Evolutionary conservation across 37 sponge, comb jelly and placozoan species (phyloP).

Genomic region (Beroe ovata): DNA sequence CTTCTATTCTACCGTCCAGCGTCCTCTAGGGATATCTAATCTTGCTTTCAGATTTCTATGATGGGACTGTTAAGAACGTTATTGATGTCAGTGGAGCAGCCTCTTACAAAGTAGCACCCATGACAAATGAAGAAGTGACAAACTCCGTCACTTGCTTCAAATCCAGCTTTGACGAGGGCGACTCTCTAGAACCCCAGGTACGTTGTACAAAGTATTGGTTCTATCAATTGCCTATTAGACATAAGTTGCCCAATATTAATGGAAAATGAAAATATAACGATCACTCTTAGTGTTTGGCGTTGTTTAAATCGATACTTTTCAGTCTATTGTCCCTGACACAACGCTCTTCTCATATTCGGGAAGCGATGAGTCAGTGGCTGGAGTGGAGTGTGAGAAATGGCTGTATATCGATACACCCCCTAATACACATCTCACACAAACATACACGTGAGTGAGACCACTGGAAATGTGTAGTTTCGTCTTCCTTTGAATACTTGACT

Average conservation of each 20-base stretch:
- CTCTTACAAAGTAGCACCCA: conserved; percentile 79
- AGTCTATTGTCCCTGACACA: conserved; percentile 76
- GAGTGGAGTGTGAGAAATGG: conserved; percentile 15
- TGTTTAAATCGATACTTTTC: too few species aligned
- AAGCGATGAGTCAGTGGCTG: neutral
- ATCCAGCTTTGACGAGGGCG: conserved; percentile 2
- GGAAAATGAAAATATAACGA: too few species aligned
- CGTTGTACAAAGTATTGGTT: too few species aligned
- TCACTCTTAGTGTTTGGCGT: too few species aligned
- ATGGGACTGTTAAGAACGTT: conserved; percentile 1
- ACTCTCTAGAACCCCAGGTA: neutral
- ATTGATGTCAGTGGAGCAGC: conserved; percentile 70
- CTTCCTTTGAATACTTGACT: too few species aligned
- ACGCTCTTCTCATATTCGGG: neutral
- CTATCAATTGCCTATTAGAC: too few species aligned
- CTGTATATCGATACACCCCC: conserved; percentile 1
- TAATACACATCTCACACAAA: conserved; percentile 47
- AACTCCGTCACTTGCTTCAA: conserved; percentile 63
- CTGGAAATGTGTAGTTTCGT: too few species aligned
- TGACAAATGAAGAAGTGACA: conserved; percentile 73
- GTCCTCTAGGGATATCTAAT: too few species aligned
- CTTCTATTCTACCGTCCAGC: too few species aligned
- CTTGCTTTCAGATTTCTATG: conserved; percentile 51
- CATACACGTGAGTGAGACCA: conserved; percentile 34
- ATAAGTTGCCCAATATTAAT: too few species aligned